Evolutionary conservation across 2,888 invertebrate genomes (phyloP).

Genomic region (Drosophila borealis): DNA sequence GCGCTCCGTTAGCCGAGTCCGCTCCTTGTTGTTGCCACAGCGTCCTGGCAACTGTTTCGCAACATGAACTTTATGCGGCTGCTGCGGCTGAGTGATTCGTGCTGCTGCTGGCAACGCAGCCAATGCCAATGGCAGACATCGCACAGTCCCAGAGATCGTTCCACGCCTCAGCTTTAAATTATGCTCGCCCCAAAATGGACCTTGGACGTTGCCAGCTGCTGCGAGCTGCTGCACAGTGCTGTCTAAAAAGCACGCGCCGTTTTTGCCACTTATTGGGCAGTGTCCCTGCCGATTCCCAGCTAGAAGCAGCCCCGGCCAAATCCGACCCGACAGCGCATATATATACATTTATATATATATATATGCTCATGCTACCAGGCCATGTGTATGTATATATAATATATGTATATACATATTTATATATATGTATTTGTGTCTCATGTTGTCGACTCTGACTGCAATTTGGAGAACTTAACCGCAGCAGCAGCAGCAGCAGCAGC

Average conservation of each 20-base stretch:
- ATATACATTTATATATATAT: constrained; percentile 4
- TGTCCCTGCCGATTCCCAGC: constrained; percentile 40
- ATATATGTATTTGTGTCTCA: constrained; percentile 35
- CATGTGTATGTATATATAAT: neutral
- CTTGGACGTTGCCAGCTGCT: constrained; percentile 47
- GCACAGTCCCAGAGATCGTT: constrained; percentile 6
- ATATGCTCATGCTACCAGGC: neutral
- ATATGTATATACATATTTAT: constrained; percentile 21
- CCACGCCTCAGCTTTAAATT: constrained; percentile 28
- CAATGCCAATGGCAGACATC: constrained; percentile 48
- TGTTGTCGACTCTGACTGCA: constrained; percentile 73
- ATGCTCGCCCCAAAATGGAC: constrained; percentile 51
- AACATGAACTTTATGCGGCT: constrained; percentile 75
- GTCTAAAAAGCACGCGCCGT: constrained; percentile 68
- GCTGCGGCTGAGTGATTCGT: constrained; percentile 76
- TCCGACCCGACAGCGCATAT: constrained; percentile 24
- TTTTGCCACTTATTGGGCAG: constrained; percentile 74
- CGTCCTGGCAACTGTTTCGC: constrained; percentile 63
- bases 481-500: constrained; percentile 33
- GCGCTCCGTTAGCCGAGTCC: too few species aligned
- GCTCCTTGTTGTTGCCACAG: constrained; percentile 19
- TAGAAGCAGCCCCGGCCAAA: constrained; percentile 4
- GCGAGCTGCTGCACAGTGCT: constrained; percentile 38
- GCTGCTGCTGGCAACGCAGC: constrained; percentile 18
- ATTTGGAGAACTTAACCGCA: constrained; percentile 78